Evolutionary conservation across 2,113 vertebrate species (phyloP).

Genomic region (Calyptommatus sinebrachiatus): DNA sequence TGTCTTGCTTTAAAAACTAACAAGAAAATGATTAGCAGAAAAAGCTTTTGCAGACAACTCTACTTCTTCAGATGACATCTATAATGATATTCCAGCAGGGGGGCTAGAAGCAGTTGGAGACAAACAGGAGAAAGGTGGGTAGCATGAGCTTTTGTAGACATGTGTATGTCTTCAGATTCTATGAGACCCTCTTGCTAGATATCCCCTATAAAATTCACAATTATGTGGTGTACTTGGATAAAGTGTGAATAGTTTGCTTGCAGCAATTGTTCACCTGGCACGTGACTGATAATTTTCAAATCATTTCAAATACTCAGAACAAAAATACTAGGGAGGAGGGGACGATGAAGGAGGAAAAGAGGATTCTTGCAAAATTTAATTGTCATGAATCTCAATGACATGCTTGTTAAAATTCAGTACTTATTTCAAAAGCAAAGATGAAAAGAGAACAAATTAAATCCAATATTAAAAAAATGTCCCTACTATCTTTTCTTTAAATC

Average conservation of each 20-base stretch:
- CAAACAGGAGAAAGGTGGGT: no score
- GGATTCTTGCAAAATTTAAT: not conserved
- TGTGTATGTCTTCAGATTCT: no score
- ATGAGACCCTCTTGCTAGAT: no score
- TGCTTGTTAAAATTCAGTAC: slow-evolving; percentile 18
- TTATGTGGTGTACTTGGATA: not conserved
- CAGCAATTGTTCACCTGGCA: not conserved
- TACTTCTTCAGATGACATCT: no score
- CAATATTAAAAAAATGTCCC: slow-evolving; percentile 29
- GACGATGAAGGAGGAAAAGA: not conserved
- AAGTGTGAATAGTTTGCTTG: not conserved
- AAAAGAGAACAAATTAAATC: slow-evolving; percentile 6
- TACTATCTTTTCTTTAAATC: slow-evolving; percentile 26
- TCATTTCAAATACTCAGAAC: not conserved
- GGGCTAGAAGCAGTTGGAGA: no score
- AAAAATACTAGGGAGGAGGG: not conserved
- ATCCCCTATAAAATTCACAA: not conserved
- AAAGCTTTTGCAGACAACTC: no score
- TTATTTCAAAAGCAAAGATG: slow-evolving; percentile 30
- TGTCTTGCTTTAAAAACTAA: no score
- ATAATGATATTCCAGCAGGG: no score
- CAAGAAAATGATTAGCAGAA: no score
- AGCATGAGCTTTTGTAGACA: no score
- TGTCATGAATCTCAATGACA: not conserved
- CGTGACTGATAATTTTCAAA: not conserved